These are phyloP conservation scores for Ophraella communa DNA, from an alignment of 2,888 invertebrate species.

Conservation along the genomic window DNA sequence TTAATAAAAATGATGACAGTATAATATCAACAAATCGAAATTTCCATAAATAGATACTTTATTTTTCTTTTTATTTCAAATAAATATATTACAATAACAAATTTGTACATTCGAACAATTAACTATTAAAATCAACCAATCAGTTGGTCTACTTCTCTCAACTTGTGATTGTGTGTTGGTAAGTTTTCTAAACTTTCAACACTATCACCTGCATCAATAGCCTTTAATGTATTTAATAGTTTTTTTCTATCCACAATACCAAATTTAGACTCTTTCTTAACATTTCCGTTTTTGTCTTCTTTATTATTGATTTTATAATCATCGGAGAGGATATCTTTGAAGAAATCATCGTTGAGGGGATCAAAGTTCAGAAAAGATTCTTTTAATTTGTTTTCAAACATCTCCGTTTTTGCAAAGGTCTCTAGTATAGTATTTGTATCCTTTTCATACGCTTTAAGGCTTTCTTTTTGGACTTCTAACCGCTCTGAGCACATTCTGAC, in stretches of 20 bases:
- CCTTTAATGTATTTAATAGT: conserved; percentile 68
- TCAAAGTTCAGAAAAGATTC: conserved; percentile 41
- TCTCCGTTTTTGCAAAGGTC: conserved; percentile 63
- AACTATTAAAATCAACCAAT: conserved; percentile 8
- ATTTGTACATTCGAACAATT: neutral
- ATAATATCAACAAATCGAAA: neutral
- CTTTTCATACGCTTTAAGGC: conserved; percentile 59
- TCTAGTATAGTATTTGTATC: conserved; percentile 63
- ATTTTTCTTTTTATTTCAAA: conserved; percentile 22
- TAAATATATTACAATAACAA: conserved; percentile 18
- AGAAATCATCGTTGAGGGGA: conserved; percentile 49
- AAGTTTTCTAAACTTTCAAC: conserved; percentile 44
- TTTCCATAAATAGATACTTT: conserved; percentile 24
- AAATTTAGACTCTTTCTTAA: conserved; percentile 45
- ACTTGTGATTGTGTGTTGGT: conserved; percentile 38
- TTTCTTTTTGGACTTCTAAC: conserved; percentile 63
- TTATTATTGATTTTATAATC: conserved; percentile 48
- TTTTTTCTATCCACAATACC: conserved; percentile 63
- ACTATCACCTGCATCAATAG: conserved; percentile 65
- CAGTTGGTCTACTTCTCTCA: conserved; percentile 39
- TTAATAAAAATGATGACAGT: too few species aligned
- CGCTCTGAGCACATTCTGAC: conserved; percentile 47
- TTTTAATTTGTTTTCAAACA: conserved; percentile 61
- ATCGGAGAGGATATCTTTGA: conserved; percentile 53
- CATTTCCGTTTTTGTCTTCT: conserved; percentile 41